These are phyloP conservation scores for Spinus olivaceus DNA, from an alignment of 2,797 vertebrate species.

Conservation along the genomic window DNA sequence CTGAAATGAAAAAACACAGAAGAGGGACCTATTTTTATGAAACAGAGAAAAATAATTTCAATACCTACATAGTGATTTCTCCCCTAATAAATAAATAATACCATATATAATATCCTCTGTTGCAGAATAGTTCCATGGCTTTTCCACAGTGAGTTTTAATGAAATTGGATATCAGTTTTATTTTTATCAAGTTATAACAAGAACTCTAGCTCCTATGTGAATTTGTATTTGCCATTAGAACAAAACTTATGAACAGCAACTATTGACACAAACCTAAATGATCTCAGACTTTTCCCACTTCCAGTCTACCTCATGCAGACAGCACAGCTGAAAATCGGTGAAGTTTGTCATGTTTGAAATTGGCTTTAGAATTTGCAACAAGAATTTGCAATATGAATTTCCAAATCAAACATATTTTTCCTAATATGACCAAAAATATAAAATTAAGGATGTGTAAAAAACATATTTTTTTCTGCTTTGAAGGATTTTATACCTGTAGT, in stretches of 20 bases:
- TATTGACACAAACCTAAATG: neutral
- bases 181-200: neutral
- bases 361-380: neutral
- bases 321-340: neutral
- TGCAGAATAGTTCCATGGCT: neutral
- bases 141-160: neutral
- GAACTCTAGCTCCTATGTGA: neutral
- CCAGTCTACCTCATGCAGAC: neutral
- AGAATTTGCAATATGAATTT: neutral
- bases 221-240: neutral
- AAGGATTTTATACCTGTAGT: neutral
- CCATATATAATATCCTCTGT: neutral
- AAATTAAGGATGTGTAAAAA: neutral
- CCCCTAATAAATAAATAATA: neutral
- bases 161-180: constrained; percentile 3
- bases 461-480: neutral
- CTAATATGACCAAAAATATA: neutral
- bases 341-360: neutral
- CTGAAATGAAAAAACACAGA: neutral
- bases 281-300: neutral
- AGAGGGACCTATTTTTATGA: neutral
- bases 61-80: neutral
- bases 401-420: neutral
- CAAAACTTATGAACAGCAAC: neutral
- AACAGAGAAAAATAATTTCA: neutral